A percentile compares a stretch with the other conserved stretches of the same genome.
Conservation (phyloP, 2,888 invertebrate species). For the Hoplodrina blanda region DNA sequence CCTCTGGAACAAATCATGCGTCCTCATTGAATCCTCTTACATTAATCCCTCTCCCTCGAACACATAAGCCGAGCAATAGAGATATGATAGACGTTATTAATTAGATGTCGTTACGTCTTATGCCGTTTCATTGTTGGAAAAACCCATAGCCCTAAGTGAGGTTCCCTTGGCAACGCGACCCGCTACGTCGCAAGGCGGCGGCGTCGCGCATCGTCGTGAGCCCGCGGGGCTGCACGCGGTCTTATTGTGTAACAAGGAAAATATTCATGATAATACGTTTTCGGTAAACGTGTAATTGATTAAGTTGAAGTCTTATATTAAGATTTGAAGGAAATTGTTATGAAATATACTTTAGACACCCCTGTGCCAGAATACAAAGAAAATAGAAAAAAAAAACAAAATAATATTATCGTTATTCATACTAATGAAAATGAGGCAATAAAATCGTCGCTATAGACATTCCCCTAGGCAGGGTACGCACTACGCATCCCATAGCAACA, state of each 20-base stretch:
- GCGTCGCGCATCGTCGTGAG: conserved; percentile 13
- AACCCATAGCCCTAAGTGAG: conserved; percentile 76
- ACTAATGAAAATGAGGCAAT: conserved; percentile 58
- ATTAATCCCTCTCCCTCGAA: conserved; percentile 78
- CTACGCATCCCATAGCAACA: conserved; percentile 64
- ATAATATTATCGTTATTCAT: conserved; percentile 41
- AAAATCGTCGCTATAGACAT: conserved; percentile 59
- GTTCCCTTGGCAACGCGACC: conserved; percentile 72
- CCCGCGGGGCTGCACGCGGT: conserved; percentile 18
- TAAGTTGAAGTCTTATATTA: conserved; percentile 15
- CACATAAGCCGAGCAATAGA: conserved; percentile 86
- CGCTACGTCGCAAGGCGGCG: conserved; percentile 18
- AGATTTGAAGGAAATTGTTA: neutral
- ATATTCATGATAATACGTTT: conserved; percentile 16
- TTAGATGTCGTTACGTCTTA: conserved; percentile 89
- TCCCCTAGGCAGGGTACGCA: conserved; percentile 45
- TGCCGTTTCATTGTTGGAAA: conserved; percentile 88
- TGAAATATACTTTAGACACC: neutral
- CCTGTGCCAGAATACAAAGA: neutral
- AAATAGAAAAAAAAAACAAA: conserved; percentile 26
- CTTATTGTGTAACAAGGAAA: conserved; percentile 12
- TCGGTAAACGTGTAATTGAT: conserved; percentile 25
- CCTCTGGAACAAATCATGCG: conserved; percentile 85
- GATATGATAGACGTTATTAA: conserved; percentile 90
- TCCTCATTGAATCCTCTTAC: conserved; percentile 88